phyloP scores from a whole-genome alignment of 2,797 vertebrate genomes.

The Carduelis carduelis region DNA sequence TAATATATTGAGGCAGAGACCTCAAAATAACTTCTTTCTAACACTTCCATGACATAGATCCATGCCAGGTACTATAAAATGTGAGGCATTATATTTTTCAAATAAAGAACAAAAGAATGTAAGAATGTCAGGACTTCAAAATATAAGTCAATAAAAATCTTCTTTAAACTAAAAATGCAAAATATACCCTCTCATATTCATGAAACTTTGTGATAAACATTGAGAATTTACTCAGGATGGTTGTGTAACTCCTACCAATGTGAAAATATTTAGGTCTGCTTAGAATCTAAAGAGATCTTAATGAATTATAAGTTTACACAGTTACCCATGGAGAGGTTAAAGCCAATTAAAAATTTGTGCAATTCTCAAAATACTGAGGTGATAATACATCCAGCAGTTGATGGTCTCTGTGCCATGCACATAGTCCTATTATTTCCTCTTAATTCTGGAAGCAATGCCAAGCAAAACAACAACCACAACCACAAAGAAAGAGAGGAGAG shows the following conservation, averaged over 20 bases:
- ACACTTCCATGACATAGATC: not conserved
- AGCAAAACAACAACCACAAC: not conserved
- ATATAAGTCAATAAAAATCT: not conserved
- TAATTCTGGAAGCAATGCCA: not conserved
- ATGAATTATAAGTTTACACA: not conserved
- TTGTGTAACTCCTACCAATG: not conserved
- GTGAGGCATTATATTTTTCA: not conserved
- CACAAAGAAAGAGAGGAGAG: too few relatives aligned
- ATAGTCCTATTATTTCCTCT: not conserved
- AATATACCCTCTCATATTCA: not conserved
- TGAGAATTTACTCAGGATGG: not conserved
- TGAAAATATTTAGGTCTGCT: not conserved
- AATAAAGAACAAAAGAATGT: not conserved
- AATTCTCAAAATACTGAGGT: not conserved
- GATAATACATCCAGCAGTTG: not conserved
- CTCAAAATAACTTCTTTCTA: constrained; percentile 51
- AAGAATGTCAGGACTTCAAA: constrained; percentile 4
- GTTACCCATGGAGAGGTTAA: not conserved
- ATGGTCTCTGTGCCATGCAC: not conserved
- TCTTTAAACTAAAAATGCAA: not conserved
- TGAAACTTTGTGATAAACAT: not conserved
- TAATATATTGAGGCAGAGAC: not conserved
- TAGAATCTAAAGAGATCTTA: not conserved
- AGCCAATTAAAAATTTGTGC: not conserved
- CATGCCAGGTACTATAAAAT: not conserved